Conservation (phyloP, 2,888 invertebrate genomes). For the Labia minor region DNA sequence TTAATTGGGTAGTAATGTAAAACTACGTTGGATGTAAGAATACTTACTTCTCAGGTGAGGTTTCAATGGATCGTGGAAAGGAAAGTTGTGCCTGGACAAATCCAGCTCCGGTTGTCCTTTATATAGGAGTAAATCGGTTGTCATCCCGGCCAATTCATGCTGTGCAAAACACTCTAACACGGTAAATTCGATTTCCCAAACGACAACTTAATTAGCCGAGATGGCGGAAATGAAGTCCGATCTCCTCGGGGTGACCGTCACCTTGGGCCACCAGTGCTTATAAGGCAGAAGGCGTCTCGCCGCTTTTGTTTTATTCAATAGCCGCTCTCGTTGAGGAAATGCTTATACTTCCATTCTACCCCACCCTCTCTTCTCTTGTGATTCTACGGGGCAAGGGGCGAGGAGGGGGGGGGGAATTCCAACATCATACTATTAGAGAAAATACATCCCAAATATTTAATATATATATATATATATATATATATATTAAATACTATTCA, state of each 20-base stretch:
- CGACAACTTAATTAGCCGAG: neutral
- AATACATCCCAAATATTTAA: neutral
- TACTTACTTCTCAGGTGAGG: neutral
- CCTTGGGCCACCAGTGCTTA: neutral
- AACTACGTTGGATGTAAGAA: neutral
- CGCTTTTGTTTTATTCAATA: neutral
- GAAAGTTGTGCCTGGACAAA: neutral
- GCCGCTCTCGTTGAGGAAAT: neutral
- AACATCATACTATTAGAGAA: neutral
- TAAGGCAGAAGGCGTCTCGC: conserved; percentile 5
- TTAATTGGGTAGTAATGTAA: neutral
- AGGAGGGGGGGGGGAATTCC: too few species aligned
- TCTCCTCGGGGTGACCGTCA: neutral
- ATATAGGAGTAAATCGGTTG: neutral
- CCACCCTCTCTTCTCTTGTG: too few species aligned
- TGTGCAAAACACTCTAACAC: neutral
- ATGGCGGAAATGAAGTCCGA: conserved; percentile 13
- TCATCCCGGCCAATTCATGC: neutral
- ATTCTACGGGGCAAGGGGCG: too few species aligned
- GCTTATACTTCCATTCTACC: neutral
- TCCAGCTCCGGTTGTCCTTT: neutral
- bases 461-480: too few species aligned
- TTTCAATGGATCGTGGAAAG: neutral
- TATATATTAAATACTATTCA: too few species aligned
- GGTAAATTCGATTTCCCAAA: neutral